phyloP scores from a whole-genome alignment of 2,888 invertebrate genomes.

The Stenurella melanura region DNA sequence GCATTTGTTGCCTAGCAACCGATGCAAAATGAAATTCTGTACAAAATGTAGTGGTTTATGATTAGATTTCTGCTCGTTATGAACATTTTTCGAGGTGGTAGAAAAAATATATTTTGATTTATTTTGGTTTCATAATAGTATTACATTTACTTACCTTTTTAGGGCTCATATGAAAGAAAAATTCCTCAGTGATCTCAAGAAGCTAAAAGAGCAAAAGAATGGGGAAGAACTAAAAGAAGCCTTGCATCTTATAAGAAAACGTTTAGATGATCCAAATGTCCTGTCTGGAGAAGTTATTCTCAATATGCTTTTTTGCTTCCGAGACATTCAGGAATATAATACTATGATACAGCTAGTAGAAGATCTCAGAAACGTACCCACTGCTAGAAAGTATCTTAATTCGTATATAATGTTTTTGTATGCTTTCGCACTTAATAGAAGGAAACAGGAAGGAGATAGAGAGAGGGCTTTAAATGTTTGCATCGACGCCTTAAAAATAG shows the following conservation, averaged over 20 bases:
- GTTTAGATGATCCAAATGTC: slow-evolving; percentile 97
- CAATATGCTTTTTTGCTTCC: slow-evolving; percentile 93
- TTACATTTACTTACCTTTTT: slow-evolving; percentile 34
- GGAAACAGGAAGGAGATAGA: slow-evolving; percentile 95
- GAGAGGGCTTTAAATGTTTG: slow-evolving; percentile 95
- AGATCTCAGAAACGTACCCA: slow-evolving; percentile 92
- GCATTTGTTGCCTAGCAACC: no score
- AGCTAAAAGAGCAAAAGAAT: slow-evolving; percentile 90
- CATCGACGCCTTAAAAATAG: slow-evolving; percentile 87
- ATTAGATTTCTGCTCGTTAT: no score
- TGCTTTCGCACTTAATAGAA: slow-evolving; percentile 96
- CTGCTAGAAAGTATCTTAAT: slow-evolving; percentile 90
- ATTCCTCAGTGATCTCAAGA: slow-evolving; percentile 94
- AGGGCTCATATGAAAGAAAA: slow-evolving; percentile 98
- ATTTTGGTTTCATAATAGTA: neutral
- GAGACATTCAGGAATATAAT: slow-evolving; percentile 96
- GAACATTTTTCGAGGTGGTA: no score
- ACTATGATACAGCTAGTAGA: slow-evolving; percentile 98
- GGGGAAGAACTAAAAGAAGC: slow-evolving; percentile 88
- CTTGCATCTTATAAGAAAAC: slow-evolving; percentile 91
- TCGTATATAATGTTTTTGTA: slow-evolving; percentile 95
- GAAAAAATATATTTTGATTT: neutral
- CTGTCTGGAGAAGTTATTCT: slow-evolving; percentile 96
- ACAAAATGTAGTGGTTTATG: no score
- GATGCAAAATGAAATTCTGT: no score